These are phyloP conservation scores for Rissa tridactyla DNA, from an alignment of 2,113 vertebrate species.

Conservation along the genomic window DNA sequence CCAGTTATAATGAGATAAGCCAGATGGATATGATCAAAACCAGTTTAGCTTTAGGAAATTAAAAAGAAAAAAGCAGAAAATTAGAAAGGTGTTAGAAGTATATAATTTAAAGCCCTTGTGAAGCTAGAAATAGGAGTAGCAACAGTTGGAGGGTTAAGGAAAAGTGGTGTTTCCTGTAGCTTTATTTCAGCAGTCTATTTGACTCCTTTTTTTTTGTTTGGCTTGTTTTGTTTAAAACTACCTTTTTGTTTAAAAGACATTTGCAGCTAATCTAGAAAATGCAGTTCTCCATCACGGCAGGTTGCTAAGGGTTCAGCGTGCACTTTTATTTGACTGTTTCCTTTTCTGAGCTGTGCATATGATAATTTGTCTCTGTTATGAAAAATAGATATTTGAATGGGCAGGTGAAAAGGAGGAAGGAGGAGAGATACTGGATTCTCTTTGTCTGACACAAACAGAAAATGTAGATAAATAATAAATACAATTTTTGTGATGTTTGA, in stretches of 20 bases:
- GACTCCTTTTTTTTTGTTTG: neutral
- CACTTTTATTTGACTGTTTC: neutral
- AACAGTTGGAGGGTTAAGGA: neutral
- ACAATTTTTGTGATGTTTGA: neutral
- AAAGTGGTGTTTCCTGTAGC: neutral
- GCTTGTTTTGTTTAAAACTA: neutral
- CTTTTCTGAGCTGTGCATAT: neutral
- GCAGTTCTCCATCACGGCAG: neutral
- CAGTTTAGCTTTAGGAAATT: neutral
- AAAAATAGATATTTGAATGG: neutral
- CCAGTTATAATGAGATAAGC: constrained; percentile 42
- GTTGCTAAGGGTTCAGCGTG: neutral
- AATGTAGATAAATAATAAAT: neutral
- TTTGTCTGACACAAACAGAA: neutral
- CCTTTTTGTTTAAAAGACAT: neutral
- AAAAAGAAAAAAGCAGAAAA: neutral
- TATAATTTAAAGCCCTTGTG: neutral
- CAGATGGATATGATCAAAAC: constrained; percentile 26
- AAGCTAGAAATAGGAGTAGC: neutral
- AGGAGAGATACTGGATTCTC: neutral
- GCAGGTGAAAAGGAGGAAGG: neutral
- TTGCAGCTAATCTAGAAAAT: neutral
- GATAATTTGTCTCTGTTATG: neutral
- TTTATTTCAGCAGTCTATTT: neutral
- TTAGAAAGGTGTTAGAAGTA: neutral